These are phyloP conservation scores for Meloe dianella DNA, from an alignment of 2,888 invertebrate genomes.

Conservation along the genomic window DNA sequence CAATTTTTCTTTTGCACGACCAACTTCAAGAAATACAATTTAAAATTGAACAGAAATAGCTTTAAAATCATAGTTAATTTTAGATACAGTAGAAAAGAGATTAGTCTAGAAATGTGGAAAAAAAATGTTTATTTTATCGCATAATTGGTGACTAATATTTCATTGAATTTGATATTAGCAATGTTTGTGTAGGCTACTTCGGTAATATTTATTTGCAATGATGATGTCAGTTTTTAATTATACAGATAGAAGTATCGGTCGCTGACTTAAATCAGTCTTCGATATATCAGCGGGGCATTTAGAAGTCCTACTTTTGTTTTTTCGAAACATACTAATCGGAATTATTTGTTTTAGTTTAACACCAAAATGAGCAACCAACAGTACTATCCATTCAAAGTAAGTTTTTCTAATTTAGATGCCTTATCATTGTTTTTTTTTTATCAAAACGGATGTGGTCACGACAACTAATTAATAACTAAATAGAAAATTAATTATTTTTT, in stretches of 20 bases:
- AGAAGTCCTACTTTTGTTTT: constrained; percentile 37
- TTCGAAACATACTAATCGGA: constrained; percentile 24
- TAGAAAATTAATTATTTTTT: too few species aligned
- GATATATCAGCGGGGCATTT: constrained; percentile 15
- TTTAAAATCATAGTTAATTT: not conserved
- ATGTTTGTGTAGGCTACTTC: constrained; percentile 18
- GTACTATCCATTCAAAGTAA: constrained; percentile 88
- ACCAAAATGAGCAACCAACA: constrained; percentile 67
- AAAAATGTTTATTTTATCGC: not conserved
- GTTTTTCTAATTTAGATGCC: constrained; percentile 42
- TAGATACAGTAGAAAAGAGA: not conserved
- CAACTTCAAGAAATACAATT: not conserved
- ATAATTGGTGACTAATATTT: constrained; percentile 3
- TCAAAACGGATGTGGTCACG: not conserved
- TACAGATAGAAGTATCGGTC: constrained; percentile 30
- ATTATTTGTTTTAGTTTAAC: constrained; percentile 42
- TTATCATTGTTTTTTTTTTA: constrained; percentile 17
- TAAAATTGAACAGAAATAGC: not conserved
- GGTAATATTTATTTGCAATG: constrained; percentile 49
- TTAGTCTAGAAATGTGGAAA: constrained; percentile 14
- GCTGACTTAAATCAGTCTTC: constrained; percentile 27
- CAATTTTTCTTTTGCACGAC: not conserved
- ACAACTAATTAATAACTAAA: not conserved
- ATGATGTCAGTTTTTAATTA: constrained; percentile 45
- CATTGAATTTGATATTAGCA: constrained; percentile 32